These are phyloP conservation scores for Thaleichthys pacificus DNA, from an alignment of 2,797 vertebrate species.

Conservation along the genomic window DNA sequence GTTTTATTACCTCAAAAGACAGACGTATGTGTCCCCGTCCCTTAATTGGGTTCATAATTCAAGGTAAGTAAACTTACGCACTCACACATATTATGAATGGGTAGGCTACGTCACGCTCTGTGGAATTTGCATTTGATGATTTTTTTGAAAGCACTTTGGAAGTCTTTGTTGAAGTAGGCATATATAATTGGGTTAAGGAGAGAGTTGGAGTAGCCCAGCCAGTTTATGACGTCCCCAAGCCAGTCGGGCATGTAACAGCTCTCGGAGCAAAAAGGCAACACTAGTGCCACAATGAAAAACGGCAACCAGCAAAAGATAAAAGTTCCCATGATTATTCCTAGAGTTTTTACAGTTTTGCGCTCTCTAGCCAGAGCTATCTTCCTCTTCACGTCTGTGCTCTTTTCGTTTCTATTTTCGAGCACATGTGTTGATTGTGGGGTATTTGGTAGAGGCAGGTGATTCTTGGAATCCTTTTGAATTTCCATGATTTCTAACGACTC, in stretches of 20 bases:
- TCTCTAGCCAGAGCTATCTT: conserved; percentile 92
- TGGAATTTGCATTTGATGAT: conserved; percentile 95
- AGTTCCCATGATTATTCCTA: conserved; percentile 98
- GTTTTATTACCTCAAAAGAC: conserved; percentile 34
- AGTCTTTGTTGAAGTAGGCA: conserved; percentile 99
- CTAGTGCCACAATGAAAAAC: conserved; percentile 95
- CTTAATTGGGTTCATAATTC: conserved; percentile 14
- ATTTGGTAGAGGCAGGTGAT: conserved; percentile 82
- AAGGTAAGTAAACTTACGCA: conserved; percentile 11
- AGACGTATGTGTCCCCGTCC: conserved; percentile 12
- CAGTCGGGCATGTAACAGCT: conserved; percentile 90
- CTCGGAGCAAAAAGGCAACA: conserved; percentile 90
- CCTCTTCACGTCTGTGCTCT: conserved; percentile 82
- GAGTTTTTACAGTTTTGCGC: conserved; percentile 93
- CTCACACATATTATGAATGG: not conserved
- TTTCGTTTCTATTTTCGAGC: conserved; percentile 82
- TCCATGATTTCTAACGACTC: conserved; percentile 88
- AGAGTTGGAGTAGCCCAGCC: conserved; percentile 98
- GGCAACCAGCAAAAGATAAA: conserved; percentile 99
- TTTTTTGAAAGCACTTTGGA: conserved; percentile 98
- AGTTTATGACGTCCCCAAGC: conserved; percentile 91
- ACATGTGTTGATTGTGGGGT: conserved; percentile 69
- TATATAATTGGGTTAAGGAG: conserved; percentile 97
- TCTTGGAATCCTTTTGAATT: conserved; percentile 82
- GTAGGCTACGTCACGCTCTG: conserved; percentile 66